Evolutionary conservation across 2,113 vertebrate species (phyloP), one percentile per base, ranked within the genome.

Genomic region (Orycteropus afer): DNA sequence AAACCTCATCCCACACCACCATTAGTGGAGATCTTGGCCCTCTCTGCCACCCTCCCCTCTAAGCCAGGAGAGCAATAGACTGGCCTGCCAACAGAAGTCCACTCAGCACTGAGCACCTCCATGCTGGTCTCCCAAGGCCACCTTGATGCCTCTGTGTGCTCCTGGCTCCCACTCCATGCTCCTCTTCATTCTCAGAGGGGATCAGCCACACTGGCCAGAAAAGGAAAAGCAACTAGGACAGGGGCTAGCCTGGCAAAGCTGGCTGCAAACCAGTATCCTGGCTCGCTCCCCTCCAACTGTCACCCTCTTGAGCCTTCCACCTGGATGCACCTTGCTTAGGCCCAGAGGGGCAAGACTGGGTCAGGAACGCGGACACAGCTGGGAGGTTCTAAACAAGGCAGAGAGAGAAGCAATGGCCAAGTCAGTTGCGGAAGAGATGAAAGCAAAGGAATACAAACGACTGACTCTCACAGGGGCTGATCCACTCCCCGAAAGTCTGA

Each of bases 1-100:
- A 25, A 23, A 4, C 18, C 20, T 47, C 3, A 2, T 22, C 4
- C 20, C 6, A 0, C 6, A 40, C 27, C 23, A 27, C 23, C 1
- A 69, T 18, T 14, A 53, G 29, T 23, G 40, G 23, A 71, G 42
- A 59, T 37, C 29, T 29, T 47, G 42, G 45, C 14, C 55, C 27
- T 40, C 47, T 59, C 74, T 20, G 53, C 37, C 18, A 37, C 61
- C 40, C 40, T 4, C 40, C n/a, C 57, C 79, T 81, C 25, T 18
- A 53, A 47, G 86, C 67, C 67, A 42, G n/a, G 51, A 15, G 23
- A 81, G 45, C 34, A 42, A 47, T n/a, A 45, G 37, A 53, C 55
- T 27, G 55, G 47, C 34, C 49, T 61, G 42, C 27, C 42, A 7
- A 23, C 27, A 42, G 34, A 17, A 55, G 57, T 27, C 29, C 23